Base-by-base conservation (phyloP, 2,888 invertebrate genomes). In the Rhaphigaster nebulosa region DNA sequence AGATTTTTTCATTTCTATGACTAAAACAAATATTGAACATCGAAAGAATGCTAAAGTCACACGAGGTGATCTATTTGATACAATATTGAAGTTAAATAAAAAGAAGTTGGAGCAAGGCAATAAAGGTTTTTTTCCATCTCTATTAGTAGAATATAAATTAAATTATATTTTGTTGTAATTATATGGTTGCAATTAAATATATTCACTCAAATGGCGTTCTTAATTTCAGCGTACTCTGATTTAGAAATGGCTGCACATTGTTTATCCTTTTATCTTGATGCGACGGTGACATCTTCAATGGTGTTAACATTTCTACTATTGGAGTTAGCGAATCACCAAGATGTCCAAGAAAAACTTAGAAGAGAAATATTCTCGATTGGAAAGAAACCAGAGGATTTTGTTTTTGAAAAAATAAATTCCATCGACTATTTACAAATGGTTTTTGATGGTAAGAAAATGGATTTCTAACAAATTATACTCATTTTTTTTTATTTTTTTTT, bases 221-320 rank as follows among this genome's bases (percentile, higher is more conserved):
- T 15, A 2, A 13, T 88, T 88, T 26, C 50, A 89, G 89, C 20
- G 12, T 89, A 41, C 50, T 70, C 87, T 12, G 76, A 87, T n/a
- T 52, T 89, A 12, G 91, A 91, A 56, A 76, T 91, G 56, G 89
- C 91, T 26, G 87, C 87, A 12, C 91, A 91, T 54, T 52, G 90
- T 54, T 65, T 89, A 89, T 90, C 90, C 2, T 91, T 91, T 52
- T 90, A 87, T 50, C 52, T 90, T 50, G 90, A 91, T 50, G 91
- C 87, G 15, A 87, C 45, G n/a, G 90, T 90, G 70, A 91, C 90
- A 1, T 89, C 89, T 3, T 89, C 90, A 6, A 89, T 56, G 10
- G 56, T 84, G 1, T 52, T 91, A 15, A 52, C 87, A 50, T 90
- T 90, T 70, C 70, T 54, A 18, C 89, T 91, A 1, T 38, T 90